Evolutionary conservation across 2,888 invertebrate species (phyloP).

Genomic region (Pocota personata): DNA sequence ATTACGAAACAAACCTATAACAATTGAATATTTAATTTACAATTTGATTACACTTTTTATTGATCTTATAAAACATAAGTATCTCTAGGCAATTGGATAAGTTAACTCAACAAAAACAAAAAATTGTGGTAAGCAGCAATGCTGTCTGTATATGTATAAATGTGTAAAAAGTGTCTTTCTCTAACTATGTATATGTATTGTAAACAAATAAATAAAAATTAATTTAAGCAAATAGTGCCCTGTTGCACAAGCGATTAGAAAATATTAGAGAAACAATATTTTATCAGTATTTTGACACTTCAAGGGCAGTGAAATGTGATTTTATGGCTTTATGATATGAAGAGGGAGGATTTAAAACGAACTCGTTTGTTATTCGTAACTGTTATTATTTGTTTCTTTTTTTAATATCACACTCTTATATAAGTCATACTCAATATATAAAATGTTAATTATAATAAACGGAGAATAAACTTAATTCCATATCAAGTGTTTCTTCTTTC

Average conservation of each 20-base stretch:
- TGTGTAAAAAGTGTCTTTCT: background rate
- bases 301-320: conserved; percentile 51
- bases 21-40: conserved; percentile 51
- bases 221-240: conserved; percentile 13
- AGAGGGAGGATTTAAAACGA: conserved; percentile 27
- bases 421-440: conserved; percentile 60
- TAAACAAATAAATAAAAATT: too few relatives aligned
- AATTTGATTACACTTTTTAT: conserved; percentile 25
- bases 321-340: conserved; percentile 34
- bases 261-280: conserved; percentile 11
- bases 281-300: conserved; percentile 43
- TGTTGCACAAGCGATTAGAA: conserved; percentile 8
- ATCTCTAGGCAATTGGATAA: background rate
- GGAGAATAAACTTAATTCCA: conserved; percentile 17
- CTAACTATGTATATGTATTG: background rate
- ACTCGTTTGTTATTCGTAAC: conserved; percentile 12
- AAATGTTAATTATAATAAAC: conserved; percentile 45
- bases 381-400: conserved; percentile 27
- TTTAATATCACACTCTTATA: conserved; percentile 66
- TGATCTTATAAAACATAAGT: conserved; percentile 47
- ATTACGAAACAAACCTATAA: conserved; percentile 82
- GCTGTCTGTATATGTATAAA: background rate
- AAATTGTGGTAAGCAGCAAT: conserved; percentile 39
- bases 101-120: conserved; percentile 8
- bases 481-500: conserved; percentile 61